phyloP scores from a whole-genome alignment of 2,888 invertebrate genomes.

The Eilema griseolum region DNA sequence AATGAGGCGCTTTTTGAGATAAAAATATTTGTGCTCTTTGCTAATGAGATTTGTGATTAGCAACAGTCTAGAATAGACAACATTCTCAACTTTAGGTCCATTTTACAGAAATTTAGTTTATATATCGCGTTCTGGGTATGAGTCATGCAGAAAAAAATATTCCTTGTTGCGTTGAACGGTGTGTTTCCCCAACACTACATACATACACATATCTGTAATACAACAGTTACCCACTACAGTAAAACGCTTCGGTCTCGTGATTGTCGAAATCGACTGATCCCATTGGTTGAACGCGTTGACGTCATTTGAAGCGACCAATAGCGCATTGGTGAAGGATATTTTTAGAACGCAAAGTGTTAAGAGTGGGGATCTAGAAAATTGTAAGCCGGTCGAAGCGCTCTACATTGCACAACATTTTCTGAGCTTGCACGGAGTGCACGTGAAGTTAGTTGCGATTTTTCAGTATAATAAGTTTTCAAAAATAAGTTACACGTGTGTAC shows the following conservation, averaged over 20 bases:
- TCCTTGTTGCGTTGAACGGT: slow-evolving; percentile 53
- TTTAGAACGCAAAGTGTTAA: slow-evolving; percentile 74
- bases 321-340: slow-evolving; percentile 64
- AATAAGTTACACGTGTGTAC: slow-evolving; percentile 26
- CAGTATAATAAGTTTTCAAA: slow-evolving; percentile 27
- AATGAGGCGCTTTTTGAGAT: background rate
- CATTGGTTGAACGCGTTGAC: slow-evolving; percentile 74
- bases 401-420: slow-evolving; percentile 82
- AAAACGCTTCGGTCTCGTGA: slow-evolving; percentile 75
- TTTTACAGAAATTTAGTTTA: background rate
- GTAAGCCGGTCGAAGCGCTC: slow-evolving; percentile 56
- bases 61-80: background rate
- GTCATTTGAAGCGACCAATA: slow-evolving; percentile 76
- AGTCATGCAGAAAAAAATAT: slow-evolving; percentile 55
- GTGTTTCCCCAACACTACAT: slow-evolving; percentile 64
- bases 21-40: background rate
- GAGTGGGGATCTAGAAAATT: slow-evolving; percentile 80
- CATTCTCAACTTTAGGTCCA: background rate
- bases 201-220: slow-evolving; percentile 20
- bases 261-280: slow-evolving; percentile 50
- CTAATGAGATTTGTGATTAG: background rate
- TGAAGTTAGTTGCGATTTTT: slow-evolving; percentile 38
- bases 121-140: slow-evolving; percentile 32
- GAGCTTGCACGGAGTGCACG: slow-evolving; percentile 67
- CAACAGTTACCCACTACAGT: slow-evolving; percentile 40